Conservation (phyloP, 2,888 invertebrate genomes). For the Apamea crenata region DNA sequence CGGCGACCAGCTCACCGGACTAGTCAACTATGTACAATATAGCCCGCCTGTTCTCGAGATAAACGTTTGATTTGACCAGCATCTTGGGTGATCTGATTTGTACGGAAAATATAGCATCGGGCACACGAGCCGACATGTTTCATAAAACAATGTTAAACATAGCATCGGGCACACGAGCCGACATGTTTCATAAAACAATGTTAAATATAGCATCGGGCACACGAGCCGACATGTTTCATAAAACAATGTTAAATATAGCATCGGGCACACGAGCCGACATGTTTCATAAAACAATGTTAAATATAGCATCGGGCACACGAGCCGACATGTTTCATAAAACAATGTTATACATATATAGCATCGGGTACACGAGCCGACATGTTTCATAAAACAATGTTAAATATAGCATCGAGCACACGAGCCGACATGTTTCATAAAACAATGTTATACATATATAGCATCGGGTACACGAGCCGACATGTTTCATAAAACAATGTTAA, state of each 20-base stretch:
- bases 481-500: neutral
- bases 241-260: neutral
- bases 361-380: neutral
- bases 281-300: neutral
- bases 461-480: neutral
- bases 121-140: neutral
- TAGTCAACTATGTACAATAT: neutral
- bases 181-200: neutral
- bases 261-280: neutral
- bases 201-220: neutral
- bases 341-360: too few relatives aligned
- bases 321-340: neutral
- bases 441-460: too few relatives aligned
- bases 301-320: neutral
- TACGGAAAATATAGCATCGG: neutral
- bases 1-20: neutral
- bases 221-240: neutral
- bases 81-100: neutral
- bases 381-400: neutral
- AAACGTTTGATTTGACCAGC: too few relatives aligned
- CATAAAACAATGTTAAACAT: neutral
- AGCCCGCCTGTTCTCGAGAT: too few relatives aligned
- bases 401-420: neutral
- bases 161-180: neutral
- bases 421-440: neutral